A percentile compares a stretch with the other conserved stretches of the same genome.
Evolutionary conservation across 2,113 vertebrate genomes (phyloP).

Genomic region (Caloenas nicobarica): DNA sequence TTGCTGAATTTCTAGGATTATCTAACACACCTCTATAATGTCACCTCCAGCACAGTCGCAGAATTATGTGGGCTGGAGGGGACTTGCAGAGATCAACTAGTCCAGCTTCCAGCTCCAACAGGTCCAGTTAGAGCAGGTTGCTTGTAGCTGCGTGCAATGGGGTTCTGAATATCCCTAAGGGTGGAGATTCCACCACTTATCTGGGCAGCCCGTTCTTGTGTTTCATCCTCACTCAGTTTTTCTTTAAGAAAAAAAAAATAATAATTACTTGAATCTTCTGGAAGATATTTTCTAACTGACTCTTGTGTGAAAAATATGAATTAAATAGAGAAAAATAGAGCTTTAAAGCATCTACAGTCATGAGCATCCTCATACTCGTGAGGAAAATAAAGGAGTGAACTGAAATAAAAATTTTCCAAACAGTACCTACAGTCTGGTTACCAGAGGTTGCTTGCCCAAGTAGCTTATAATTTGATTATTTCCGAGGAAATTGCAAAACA

Average conservation of each 20-base stretch:
- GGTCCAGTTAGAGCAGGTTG: not conserved
- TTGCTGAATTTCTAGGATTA: not conserved
- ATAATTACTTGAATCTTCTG: not conserved
- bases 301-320: not conserved
- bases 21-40: not conserved
- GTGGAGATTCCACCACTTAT: too few species aligned
- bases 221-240: not conserved
- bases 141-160: rapidly evolving
- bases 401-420: not conserved
- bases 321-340: not conserved
- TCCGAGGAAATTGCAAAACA: not conserved
- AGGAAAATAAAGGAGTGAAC: not conserved
- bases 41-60: not conserved
- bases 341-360: not conserved
- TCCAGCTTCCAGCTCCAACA: not conserved
- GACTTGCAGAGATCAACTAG: not conserved
- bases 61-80: not conserved
- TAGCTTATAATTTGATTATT: not conserved
- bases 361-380: not conserved
- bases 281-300: not conserved
- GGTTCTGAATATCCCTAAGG: not conserved
- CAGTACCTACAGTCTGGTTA: not conserved
- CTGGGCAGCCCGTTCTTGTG: not conserved
- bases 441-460: not conserved
- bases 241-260: not conserved